Percentiles rank a stretch among this genome's conserved stretches.
Evolutionary conservation across 2,888 invertebrate species (phyloP).

Genomic region (Mermis nigrescens): DNA sequence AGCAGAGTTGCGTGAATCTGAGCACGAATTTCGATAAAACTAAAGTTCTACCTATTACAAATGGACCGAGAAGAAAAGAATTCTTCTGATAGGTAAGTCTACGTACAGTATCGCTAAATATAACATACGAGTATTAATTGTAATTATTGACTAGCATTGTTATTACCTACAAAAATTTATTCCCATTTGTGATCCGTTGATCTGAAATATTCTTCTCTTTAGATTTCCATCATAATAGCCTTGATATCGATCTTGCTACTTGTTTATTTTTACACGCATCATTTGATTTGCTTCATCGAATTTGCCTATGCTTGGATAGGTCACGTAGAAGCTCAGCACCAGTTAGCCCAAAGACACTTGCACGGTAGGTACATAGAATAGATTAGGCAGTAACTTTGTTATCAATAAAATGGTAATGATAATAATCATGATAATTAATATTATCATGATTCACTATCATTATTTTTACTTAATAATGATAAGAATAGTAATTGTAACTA

Average conservation of each 20-base stretch:
- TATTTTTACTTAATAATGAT: too few relatives aligned
- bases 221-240: background rate
- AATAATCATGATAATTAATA: too few relatives aligned
- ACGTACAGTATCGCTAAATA: too few relatives aligned
- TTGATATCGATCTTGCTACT: slow-evolving; percentile 24
- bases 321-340: slow-evolving; percentile 36
- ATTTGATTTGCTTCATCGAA: slow-evolving; percentile 36
- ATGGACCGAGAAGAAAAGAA: background rate
- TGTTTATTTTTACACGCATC: slow-evolving; percentile 36
- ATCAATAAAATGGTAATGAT: too few relatives aligned
- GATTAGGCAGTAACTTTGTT: background rate
- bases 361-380: slow-evolving; percentile 31
- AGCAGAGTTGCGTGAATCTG: background rate
- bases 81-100: too few relatives aligned
- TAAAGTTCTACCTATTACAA: too few relatives aligned
- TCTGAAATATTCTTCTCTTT: too few relatives aligned
- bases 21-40: background rate
- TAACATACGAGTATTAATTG: too few relatives aligned
- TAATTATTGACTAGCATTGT: background rate
- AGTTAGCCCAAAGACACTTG: slow-evolving; percentile 35
- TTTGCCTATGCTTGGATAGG: slow-evolving; percentile 36
- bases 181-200: too few relatives aligned
- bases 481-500: too few relatives aligned
- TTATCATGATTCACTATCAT: too few relatives aligned
- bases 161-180: background rate